A percentile compares a stretch with the other conserved stretches of the same genome.
Evolutionary conservation across 2,888 invertebrate genomes (phyloP).

Genomic region (Catonia carolina): DNA sequence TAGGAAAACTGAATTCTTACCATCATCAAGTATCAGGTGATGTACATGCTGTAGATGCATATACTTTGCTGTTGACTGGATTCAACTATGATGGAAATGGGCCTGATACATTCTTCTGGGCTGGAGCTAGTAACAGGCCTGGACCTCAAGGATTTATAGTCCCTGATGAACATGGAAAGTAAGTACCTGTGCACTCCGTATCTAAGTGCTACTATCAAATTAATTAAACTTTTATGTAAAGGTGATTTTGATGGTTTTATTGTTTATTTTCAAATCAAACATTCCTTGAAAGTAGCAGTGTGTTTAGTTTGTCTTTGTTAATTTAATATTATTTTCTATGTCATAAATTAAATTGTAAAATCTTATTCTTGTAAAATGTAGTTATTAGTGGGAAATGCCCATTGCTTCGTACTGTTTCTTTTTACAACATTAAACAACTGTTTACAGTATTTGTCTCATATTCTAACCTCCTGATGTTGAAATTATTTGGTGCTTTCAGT

Average conservation of each 20-base stretch:
- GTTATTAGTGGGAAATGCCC: too few relatives aligned
- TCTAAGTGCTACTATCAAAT: not conserved
- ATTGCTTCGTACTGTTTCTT: too few relatives aligned
- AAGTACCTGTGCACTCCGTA: too few relatives aligned
- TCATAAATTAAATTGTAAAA: too few relatives aligned
- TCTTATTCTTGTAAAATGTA: too few relatives aligned
- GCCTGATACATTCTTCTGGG: constrained; percentile 89
- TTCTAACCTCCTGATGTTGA: too few relatives aligned
- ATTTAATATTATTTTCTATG: too few relatives aligned
- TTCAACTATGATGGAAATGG: constrained; percentile 89
- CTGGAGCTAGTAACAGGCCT: constrained; percentile 77
- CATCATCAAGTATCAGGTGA: constrained; percentile 88
- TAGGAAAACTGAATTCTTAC: constrained; percentile 83
- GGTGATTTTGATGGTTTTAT: not conserved
- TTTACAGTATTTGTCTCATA: too few relatives aligned
- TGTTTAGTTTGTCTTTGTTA: too few relatives aligned
- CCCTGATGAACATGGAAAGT: constrained; percentile 82
- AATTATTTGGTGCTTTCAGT: too few relatives aligned
- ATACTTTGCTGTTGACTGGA: constrained; percentile 67
- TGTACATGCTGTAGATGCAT: constrained; percentile 82
- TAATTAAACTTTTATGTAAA: not conserved
- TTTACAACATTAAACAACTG: too few relatives aligned
- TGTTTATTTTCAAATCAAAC: not conserved
- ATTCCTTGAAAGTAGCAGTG: not conserved
- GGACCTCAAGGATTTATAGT: constrained; percentile 89